These are phyloP conservation scores for Aradus depressus DNA, from an alignment of 2,888 invertebrate species.

Conservation along the genomic window DNA sequence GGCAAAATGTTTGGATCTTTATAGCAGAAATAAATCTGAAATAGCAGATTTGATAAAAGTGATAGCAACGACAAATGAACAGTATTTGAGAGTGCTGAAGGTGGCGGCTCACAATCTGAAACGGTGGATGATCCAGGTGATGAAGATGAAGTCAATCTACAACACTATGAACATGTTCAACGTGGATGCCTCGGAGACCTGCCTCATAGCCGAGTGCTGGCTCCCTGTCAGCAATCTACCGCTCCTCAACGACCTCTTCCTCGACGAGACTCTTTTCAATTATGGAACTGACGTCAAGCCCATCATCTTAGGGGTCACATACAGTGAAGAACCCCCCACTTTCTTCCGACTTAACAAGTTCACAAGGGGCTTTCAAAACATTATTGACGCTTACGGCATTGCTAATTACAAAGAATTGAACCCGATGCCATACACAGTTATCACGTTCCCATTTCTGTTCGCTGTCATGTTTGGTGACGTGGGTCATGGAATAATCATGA, in stretches of 20 bases:
- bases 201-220: constrained; percentile 84
- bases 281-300: constrained; percentile 4
- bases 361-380: constrained; percentile 81
- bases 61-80: constrained; percentile 56
- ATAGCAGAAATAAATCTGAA: constrained; percentile 5
- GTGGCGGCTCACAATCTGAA: constrained; percentile 79
- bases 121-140: constrained; percentile 76
- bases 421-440: constrained; percentile 62
- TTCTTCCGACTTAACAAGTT: constrained; percentile 87
- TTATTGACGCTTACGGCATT: constrained; percentile 88
- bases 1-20: not conserved
- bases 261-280: constrained; percentile 62
- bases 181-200: constrained; percentile 81
- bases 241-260: constrained; percentile 62
- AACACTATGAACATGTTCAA: constrained; percentile 87
- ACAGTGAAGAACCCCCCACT: constrained; percentile 68
- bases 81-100: constrained; percentile 69
- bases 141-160: constrained; percentile 88
- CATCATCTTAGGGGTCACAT: not conserved
- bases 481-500: constrained; percentile 59
- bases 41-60: constrained; percentile 14
- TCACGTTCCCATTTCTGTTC: constrained; percentile 67
- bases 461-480: constrained; percentile 69
- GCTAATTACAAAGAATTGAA: constrained; percentile 88
- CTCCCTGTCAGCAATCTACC: constrained; percentile 61